A percentile compares a stretch with the other conserved stretches of the same genome.
Evolutionary conservation across 2,113 vertebrate genomes (phyloP).

Genomic region (Baryphthengus martii): DNA sequence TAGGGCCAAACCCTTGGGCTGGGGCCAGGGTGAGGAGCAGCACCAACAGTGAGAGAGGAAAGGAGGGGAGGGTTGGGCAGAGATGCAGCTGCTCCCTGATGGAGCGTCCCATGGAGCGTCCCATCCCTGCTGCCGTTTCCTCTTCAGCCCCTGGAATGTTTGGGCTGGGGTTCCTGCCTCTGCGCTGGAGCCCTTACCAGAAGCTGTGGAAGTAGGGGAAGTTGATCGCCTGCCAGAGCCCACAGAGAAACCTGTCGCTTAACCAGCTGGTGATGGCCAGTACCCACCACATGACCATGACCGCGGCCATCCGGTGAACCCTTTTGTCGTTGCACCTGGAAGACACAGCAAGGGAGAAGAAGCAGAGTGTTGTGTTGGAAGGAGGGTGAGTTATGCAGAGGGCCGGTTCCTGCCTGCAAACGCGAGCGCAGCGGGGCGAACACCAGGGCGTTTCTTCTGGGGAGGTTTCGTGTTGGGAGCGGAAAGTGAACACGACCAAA

Average conservation of each 20-base stretch:
- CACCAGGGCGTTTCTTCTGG: background rate
- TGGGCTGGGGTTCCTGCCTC: background rate
- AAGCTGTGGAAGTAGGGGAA: constrained; percentile 93
- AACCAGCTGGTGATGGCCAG: constrained; percentile 90
- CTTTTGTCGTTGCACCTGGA: constrained; percentile 79
- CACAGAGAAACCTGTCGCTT: constrained; percentile 85
- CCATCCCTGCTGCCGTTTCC: background rate
- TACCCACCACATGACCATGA: constrained; percentile 80
- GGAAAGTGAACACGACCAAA: too few species aligned
- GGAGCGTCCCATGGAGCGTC: fast-evolving
- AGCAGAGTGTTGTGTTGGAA: fast-evolving
- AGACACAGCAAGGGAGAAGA: background rate
- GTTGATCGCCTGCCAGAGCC: constrained; percentile 85
- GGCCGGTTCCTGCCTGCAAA: background rate
- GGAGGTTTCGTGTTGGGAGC: too few species aligned
- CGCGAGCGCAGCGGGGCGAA: background rate
- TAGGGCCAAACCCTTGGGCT: background rate
- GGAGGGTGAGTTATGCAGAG: background rate
- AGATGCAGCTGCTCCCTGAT: background rate
- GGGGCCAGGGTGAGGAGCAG: background rate
- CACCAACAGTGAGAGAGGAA: background rate
- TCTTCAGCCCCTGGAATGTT: background rate
- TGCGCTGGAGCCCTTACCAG: constrained; percentile 76
- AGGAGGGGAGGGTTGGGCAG: background rate
- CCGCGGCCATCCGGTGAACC: constrained; percentile 67